Base-by-base conservation (phyloP, 1,140 invertebrate species). In the Orchestia grillus region DNA sequence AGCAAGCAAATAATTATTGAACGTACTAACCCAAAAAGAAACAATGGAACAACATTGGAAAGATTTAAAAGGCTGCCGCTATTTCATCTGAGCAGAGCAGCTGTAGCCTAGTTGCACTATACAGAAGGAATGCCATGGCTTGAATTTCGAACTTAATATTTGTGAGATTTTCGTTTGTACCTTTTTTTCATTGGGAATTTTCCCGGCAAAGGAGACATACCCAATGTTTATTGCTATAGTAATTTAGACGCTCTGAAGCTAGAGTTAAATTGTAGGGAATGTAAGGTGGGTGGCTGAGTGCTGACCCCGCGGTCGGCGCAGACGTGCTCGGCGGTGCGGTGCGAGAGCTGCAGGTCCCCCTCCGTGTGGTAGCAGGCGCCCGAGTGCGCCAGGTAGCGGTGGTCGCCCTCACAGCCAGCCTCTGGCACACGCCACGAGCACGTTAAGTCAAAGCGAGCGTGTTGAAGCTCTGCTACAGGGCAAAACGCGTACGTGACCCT, bases 281-380 rank as follows among this genome's bases (percentile, higher is more conserved):
- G 6, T 53, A 53, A 8, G 47, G 19, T 53, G 47, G 47, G 47
- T 53, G 47, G 19, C 6, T 53, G 36, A 15, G 36, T n/a, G 96
- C 96, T 96, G 97, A 98, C 97, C 97, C 97, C 98, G 36, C 98
- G 98, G 16, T 98, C 98, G 96, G 98, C 97, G 97, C 98, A 98
- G 11, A 98, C 98, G 97, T 98, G 98, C 96, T 98, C 98, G 0
- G 98, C 98, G 0, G 98, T 98, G 43, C 97, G 97, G 98, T 98
- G 98, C 0, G 98, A 98, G 0, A 98, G 98, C 97, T 98, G 98
- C 15, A 98, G 98, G 97, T 98, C 98, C 87, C 98, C 98, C 19
- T 98, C 98, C 97, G 98, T 98, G 0, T 98, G 97, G 97, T 98
- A 98, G 97, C 98, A 98, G 87, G 98, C 98, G 57, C 96, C 91